Conservation (phyloP, 1,140 invertebrate genomes). For the Meloidogyne chitwoodi region DNA sequence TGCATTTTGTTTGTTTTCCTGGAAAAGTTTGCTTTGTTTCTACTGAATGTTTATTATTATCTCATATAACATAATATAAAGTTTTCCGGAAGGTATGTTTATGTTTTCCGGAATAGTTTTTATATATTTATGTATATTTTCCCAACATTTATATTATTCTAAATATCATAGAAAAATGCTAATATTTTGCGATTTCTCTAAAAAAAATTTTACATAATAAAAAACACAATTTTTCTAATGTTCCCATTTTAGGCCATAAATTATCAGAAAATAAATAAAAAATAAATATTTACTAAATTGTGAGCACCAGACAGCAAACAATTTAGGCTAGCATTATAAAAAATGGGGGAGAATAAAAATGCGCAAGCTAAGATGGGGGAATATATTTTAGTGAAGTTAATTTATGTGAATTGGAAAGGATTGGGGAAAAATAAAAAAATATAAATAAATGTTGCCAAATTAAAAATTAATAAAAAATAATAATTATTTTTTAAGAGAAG, state of each 20-base stretch:
- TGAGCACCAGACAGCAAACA: not conserved
- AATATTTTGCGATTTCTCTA: too few relatives aligned
- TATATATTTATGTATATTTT: too few relatives aligned
- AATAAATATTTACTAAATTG: not conserved
- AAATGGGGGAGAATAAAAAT: not conserved
- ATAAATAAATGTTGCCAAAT: constrained; percentile 2
- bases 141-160: too few relatives aligned
- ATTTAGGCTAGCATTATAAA: not conserved
- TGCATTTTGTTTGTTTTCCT: too few relatives aligned
- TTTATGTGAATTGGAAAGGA: not conserved
- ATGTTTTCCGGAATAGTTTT: too few relatives aligned
- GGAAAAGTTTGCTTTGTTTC: too few relatives aligned
- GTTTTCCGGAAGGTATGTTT: too few relatives aligned
- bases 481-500: not conserved
- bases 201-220: not conserved
- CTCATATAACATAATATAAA: too few relatives aligned
- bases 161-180: too few relatives aligned
- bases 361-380: not conserved
- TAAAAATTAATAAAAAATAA: not conserved
- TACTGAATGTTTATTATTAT: too few relatives aligned
- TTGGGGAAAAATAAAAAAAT: not conserved
- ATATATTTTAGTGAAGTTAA: not conserved
- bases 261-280: not conserved
- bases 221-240: not conserved
- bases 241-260: not conserved